Conservation (phyloP, 2,113 vertebrate genomes). For the Atractosteus spatula region DNA sequence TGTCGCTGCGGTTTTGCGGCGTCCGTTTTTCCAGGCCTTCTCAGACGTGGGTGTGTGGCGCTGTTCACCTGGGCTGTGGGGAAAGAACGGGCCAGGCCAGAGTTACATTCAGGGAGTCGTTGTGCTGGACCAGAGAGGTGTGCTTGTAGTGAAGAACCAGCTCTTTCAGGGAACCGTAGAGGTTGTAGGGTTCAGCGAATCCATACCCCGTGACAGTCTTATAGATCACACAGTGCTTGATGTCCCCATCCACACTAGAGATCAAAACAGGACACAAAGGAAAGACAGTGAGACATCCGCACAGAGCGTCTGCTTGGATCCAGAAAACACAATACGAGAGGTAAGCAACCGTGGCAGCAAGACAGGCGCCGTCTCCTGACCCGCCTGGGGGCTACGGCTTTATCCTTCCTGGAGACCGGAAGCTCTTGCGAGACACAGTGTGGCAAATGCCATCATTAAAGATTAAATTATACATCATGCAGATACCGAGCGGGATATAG, state of each 20-base stretch:
- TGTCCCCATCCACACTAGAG: slow-evolving; percentile 80
- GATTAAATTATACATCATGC: too few relatives aligned
- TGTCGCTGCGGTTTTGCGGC: background rate
- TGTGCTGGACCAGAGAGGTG: slow-evolving; percentile 89
- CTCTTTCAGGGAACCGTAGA: slow-evolving; percentile 85
- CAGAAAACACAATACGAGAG: background rate
- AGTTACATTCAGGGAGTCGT: slow-evolving; percentile 87
- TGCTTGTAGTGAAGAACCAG: slow-evolving; percentile 91
- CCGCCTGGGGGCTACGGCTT: too few relatives aligned
- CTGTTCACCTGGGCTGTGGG: slow-evolving; percentile 76
- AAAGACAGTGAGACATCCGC: background rate
- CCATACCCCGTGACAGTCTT: slow-evolving; percentile 83
- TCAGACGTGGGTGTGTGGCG: slow-evolving; percentile 6
- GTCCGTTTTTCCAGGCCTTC: background rate
- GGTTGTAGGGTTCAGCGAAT: slow-evolving; percentile 89
- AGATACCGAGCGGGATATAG: too few relatives aligned
- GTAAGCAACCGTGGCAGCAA: background rate
- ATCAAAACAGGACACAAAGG: background rate
- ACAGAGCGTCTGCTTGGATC: background rate
- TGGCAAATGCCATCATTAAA: too few relatives aligned
- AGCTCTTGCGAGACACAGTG: too few relatives aligned
- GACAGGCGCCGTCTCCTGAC: too few relatives aligned
- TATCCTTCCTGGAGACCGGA: too few relatives aligned
- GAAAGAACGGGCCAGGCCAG: slow-evolving; percentile 82
- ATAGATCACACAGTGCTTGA: slow-evolving; percentile 90